A percentile compares a stretch with the other conserved stretches of the same genome.
phyloP scores from a whole-genome alignment of 1,140 invertebrate genomes.

The Pseudachorutes palmiensis region DNA sequence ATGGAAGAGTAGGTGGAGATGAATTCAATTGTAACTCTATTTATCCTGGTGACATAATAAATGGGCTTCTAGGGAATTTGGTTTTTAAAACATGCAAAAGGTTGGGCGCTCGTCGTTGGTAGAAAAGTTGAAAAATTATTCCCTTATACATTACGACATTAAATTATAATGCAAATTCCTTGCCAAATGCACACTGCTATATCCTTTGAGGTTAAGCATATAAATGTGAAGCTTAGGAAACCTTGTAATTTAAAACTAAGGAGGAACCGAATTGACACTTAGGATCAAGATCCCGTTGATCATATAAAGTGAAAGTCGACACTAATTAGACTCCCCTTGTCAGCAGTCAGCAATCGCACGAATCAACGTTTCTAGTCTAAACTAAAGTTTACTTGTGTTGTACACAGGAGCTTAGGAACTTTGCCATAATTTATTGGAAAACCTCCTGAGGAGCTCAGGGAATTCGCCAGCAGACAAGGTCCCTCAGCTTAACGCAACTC shows the following conservation, averaged over 20 bases:
- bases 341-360: neutral
- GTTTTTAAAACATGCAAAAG: constrained; percentile 31
- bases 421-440: too few species aligned
- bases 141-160: neutral
- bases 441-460: neutral
- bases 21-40: too few species aligned
- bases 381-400: neutral
- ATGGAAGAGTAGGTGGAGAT: too few species aligned
- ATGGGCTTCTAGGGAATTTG: too few species aligned
- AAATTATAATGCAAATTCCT: constrained; percentile 8
- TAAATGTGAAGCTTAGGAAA: neutral
- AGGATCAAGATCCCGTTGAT: neutral
- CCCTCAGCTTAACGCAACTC: neutral
- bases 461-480: neutral
- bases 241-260: neutral
- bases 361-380: neutral
- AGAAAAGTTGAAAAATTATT: constrained; percentile 26
- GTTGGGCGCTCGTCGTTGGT: constrained; percentile 20
- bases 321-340: neutral
- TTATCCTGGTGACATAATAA: too few species aligned
- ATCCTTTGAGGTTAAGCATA: neutral
- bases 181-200: constrained; percentile 32
- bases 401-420: neutral
- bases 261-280: neutral
- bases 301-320: neutral